Conservation (phyloP, 2,113 vertebrate genomes). For the Chaetorhynchus papuensis region DNA sequence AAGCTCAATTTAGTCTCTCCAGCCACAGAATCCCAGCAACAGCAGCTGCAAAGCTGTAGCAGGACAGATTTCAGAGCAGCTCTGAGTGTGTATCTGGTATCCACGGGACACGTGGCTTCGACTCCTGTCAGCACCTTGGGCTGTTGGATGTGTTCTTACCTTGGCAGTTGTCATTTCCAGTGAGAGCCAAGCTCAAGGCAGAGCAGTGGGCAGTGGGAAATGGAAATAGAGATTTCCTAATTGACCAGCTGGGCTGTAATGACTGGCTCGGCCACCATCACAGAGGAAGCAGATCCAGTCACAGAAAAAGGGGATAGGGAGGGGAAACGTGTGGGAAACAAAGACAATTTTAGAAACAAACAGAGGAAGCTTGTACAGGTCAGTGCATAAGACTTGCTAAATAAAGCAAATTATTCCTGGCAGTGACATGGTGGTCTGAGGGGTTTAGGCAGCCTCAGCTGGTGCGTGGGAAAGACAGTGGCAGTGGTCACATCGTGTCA, state of each 20-base stretch:
- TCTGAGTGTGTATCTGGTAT: fast-evolving
- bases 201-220: neutral
- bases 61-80: neutral
- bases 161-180: neutral
- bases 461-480: neutral
- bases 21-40: neutral
- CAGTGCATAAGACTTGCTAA: neutral
- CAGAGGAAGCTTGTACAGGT: conserved; percentile 14
- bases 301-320: neutral
- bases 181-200: neutral
- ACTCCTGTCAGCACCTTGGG: neutral
- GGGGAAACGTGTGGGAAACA: neutral
- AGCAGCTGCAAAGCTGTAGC: neutral
- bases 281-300: neutral
- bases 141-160: neutral
- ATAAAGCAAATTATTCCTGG: conserved; percentile 8
- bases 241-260: neutral
- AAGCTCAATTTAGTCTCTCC: neutral
- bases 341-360: conserved; percentile 35
- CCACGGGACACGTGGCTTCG: fast-evolving
- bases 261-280: neutral
- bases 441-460: neutral
- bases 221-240: neutral
- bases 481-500: neutral
- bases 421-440: neutral